Evolutionary conservation across 2,113 vertebrate genomes (phyloP).

Genomic region (Gasterosteus aculeatus): DNA sequence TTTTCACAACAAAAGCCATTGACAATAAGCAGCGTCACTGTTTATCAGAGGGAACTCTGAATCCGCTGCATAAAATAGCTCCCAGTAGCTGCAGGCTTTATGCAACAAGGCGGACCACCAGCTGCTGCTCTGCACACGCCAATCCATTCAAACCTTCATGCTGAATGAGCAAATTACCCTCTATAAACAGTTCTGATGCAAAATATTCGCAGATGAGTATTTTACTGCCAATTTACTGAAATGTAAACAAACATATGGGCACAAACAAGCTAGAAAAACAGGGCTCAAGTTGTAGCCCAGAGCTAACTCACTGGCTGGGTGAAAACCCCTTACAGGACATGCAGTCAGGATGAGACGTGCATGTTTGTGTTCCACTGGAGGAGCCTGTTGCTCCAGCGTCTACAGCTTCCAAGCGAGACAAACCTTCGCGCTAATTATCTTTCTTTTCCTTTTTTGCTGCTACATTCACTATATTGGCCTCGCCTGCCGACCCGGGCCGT

Average conservation of each 20-base stretch:
- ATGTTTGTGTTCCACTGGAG: too few relatives aligned
- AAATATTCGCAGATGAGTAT: not conserved
- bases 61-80: not conserved
- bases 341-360: not conserved
- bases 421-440: constrained; percentile 43
- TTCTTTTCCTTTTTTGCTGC: not conserved
- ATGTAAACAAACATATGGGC: not conserved
- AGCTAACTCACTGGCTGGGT: not conserved
- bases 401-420: constrained; percentile 10
- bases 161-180: not conserved
- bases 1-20: not conserved
- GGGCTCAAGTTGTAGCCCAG: not conserved
- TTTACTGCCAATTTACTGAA: not conserved
- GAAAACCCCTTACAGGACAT: not conserved
- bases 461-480: constrained; percentile 20
- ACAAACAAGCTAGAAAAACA: too few relatives aligned
- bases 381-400: too few relatives aligned
- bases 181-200: not conserved
- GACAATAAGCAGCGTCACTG: not conserved
- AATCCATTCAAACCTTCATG: not conserved
- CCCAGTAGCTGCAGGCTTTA: not conserved
- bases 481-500: not conserved
- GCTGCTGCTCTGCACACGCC: not conserved
- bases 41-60: not conserved
- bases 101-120: too few relatives aligned